Percentiles rank a stretch among this genome's conserved stretches.
phyloP scores from a whole-genome alignment of 2,888 invertebrate genomes.

The Chesias legatella region DNA sequence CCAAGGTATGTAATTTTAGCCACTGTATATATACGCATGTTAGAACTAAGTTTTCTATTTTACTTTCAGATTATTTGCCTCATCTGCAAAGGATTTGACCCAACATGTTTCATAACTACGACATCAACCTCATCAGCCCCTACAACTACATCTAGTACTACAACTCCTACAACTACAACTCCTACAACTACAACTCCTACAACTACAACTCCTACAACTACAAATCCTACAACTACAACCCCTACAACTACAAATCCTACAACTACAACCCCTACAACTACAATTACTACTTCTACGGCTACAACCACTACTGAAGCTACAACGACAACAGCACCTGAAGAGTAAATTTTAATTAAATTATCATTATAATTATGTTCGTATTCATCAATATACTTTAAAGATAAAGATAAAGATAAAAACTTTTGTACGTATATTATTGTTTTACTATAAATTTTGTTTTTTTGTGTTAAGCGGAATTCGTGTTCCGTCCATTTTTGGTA shows the following conservation, averaged over 20 bases:
- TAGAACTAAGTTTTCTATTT: neutral
- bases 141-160: conserved; percentile 1
- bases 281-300: conserved; percentile 18
- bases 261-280: conserved; percentile 19
- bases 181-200: conserved; percentile 17
- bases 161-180: conserved; percentile 19
- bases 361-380: too few relatives aligned
- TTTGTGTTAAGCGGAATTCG: too few relatives aligned
- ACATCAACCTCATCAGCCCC: conserved; percentile 21
- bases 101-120: conserved; percentile 28
- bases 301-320: conserved; percentile 9
- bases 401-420: too few relatives aligned
- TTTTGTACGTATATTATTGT: too few relatives aligned
- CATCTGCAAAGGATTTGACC: conserved; percentile 45
- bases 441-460: too few relatives aligned
- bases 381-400: neutral
- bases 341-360: too few relatives aligned
- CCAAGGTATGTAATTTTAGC: too few relatives aligned
- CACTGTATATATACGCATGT: too few relatives aligned
- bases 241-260: conserved; percentile 8
- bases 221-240: conserved; percentile 19
- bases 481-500: too few relatives aligned
- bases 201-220: conserved; percentile 9
- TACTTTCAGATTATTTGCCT: conserved; percentile 44
- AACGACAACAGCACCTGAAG: conserved; percentile 1